Percentiles rank a stretch among this genome's conserved stretches.
phyloP scores from a whole-genome alignment of 1,140 invertebrate species.

The Panonychus citri region DNA sequence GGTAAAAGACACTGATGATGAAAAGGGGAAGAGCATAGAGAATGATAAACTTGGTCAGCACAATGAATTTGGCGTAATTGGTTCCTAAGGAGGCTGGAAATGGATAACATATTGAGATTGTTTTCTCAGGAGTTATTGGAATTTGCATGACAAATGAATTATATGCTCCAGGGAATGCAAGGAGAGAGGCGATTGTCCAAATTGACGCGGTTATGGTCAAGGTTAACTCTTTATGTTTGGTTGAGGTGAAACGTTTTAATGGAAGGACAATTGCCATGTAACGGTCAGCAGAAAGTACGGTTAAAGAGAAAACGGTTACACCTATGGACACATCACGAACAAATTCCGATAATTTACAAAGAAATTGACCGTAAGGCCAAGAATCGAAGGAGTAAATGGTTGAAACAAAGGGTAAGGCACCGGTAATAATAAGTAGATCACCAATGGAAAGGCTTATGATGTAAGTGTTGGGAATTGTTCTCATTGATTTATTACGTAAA shows the following conservation, averaged over 20 bases:
- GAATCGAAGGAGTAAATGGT: conserved; percentile 58
- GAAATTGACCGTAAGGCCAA: conserved; percentile 51
- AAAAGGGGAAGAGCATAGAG: conserved; percentile 59
- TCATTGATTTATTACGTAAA: conserved; percentile 47
- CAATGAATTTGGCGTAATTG: conserved; percentile 40
- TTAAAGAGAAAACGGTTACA: conserved; percentile 76
- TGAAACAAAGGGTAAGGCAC: conserved; percentile 49
- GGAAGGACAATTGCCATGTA: conserved; percentile 65
- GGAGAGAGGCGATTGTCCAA: conserved; percentile 50
- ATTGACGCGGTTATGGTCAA: conserved; percentile 27
- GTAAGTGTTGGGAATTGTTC: conserved; percentile 75
- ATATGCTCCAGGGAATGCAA: conserved; percentile 49
- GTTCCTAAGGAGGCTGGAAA: conserved; percentile 44
- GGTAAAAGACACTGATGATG: conserved; percentile 62
- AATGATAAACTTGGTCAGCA: conserved; percentile 47
- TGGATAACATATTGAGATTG: conserved; percentile 50
- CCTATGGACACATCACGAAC: conserved; percentile 80
- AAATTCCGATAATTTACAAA: conserved; percentile 58
- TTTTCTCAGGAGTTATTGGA: conserved; percentile 19
- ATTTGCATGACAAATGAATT: conserved; percentile 42
- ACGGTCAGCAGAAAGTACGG: conserved; percentile 63
- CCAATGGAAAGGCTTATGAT: conserved; percentile 53
- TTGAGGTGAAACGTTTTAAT: conserved; percentile 34
- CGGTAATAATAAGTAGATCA: conserved; percentile 50
- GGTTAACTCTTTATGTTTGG: not conserved